phyloP scores from a whole-genome alignment of 2,113 vertebrate species.

The Coturnix japonica region DNA sequence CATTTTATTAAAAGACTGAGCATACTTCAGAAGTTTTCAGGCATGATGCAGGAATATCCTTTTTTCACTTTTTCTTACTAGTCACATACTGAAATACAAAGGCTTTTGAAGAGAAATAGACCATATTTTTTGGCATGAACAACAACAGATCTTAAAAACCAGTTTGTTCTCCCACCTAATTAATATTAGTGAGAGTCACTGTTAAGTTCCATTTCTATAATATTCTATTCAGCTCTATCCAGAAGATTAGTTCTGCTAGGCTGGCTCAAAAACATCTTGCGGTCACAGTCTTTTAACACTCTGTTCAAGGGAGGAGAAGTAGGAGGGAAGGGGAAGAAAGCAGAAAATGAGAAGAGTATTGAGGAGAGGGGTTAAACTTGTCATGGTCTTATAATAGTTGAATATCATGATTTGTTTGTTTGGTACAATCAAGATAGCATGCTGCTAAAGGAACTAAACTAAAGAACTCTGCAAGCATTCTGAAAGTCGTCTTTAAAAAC shows the following conservation, averaged over 20 bases:
- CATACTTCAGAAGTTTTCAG: not conserved
- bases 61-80: not conserved
- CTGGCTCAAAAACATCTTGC: constrained; percentile 54
- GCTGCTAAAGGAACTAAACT: not conserved
- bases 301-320: constrained; percentile 45
- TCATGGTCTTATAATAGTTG: not conserved
- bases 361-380: constrained; percentile 13
- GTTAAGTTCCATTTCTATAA: constrained; percentile 48
- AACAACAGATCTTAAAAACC: constrained; percentile 6
- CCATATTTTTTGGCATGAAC: constrained; percentile 4
- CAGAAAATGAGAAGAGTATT: constrained; percentile 55
- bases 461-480: not conserved
- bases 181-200: constrained; percentile 44
- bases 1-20: not conserved
- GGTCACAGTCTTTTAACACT: constrained; percentile 52
- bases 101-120: constrained; percentile 17
- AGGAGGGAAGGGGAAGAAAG: constrained; percentile 45
- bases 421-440: not conserved
- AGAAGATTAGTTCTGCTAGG: constrained; percentile 67
- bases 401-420: not conserved
- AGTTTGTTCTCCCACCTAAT: constrained; percentile 20
- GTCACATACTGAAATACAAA: not conserved
- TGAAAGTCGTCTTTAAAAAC: not conserved
- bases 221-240: constrained; percentile 19
- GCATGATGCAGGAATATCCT: not conserved